These are phyloP conservation scores for Ochotona princeps DNA, from an alignment of 2,113 vertebrate species.

Conservation along the genomic window DNA sequence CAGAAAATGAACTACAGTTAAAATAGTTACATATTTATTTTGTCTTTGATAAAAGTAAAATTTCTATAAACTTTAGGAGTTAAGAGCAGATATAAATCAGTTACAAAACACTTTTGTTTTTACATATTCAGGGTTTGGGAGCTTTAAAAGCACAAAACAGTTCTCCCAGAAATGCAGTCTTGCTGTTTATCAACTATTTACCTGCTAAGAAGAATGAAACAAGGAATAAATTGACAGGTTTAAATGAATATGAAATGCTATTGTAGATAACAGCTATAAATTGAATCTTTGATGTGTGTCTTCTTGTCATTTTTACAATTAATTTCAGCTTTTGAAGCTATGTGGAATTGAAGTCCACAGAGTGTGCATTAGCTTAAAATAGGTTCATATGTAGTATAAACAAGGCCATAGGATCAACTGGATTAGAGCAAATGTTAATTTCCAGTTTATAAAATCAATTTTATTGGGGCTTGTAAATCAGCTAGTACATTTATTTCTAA, in stretches of 20 bases:
- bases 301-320: conserved; percentile 85
- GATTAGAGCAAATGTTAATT: conserved; percentile 77
- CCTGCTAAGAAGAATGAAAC: conserved; percentile 49
- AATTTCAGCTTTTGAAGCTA: conserved; percentile 85
- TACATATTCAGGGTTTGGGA: neutral
- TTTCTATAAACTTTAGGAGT: neutral
- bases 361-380: conserved; percentile 77
- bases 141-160: neutral
- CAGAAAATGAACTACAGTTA: neutral
- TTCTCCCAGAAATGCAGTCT: neutral
- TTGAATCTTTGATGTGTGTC: conserved; percentile 83
- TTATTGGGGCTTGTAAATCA: conserved; percentile 72
- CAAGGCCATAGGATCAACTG: conserved; percentile 80
- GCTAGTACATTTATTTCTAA: conserved; percentile 3
- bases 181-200: conserved; percentile 35
- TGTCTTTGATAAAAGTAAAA: neutral
- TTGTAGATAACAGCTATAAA: conserved; percentile 73
- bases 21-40: neutral
- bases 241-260: conserved; percentile 79
- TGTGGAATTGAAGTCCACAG: conserved; percentile 80
- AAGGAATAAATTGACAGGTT: conserved; percentile 77
- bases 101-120: neutral
- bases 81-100: neutral
- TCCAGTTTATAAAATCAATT: conserved; percentile 73
- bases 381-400: conserved; percentile 84